Percentiles rank a stretch among this genome's conserved stretches.
Conservation (phyloP, 2,113 vertebrate species). For the Zapus hudsonius region DNA sequence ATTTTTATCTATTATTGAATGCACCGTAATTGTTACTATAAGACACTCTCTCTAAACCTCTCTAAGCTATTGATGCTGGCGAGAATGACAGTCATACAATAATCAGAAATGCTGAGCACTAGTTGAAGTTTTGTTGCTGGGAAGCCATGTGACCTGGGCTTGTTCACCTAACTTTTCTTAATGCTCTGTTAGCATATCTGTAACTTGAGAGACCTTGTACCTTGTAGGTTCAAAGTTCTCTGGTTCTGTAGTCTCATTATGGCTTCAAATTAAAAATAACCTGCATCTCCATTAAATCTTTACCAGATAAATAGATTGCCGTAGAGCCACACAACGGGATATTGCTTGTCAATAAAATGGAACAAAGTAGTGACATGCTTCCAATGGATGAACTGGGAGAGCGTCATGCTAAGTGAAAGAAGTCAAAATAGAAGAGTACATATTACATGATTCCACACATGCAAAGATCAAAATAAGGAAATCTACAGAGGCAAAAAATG, state of each 20-base stretch:
- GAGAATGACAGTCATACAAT: neutral
- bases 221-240: neutral
- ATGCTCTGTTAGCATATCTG: neutral
- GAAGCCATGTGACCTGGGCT: neutral
- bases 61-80: neutral
- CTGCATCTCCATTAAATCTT: neutral
- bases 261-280: neutral
- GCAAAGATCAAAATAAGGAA: neutral
- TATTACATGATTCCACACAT: neutral
- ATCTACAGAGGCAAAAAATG: neutral
- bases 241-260: neutral
- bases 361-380: neutral
- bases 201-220: neutral
- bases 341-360: neutral
- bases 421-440: neutral
- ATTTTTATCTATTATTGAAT: neutral
- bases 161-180: neutral
- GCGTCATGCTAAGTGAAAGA: neutral
- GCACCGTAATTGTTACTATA: neutral
- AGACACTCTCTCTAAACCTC: neutral
- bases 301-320: neutral
- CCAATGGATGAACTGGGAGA: neutral
- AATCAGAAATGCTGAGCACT: slow-evolving; percentile 13
- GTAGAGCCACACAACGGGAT: too few species aligned
- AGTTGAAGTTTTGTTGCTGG: slow-evolving; percentile 18